phyloP scores from a whole-genome alignment of 92 coral and sea anemone genomes.

The Porites rus region DNA sequence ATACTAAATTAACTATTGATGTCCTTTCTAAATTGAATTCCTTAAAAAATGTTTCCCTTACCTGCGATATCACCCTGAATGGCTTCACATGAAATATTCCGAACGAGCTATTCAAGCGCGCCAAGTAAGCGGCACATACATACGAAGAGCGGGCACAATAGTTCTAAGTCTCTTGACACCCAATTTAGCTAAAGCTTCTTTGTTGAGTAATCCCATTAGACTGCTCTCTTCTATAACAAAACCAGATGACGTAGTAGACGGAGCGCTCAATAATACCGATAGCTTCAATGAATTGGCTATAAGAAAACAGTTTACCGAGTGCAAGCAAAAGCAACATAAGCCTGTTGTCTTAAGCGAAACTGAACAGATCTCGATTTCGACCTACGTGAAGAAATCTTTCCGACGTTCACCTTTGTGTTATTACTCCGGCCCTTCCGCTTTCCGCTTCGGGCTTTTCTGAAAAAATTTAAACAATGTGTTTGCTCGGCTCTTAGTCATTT shows the following conservation, averaged over 20 bases:
- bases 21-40: background rate
- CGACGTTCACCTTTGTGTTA: constrained; percentile 3
- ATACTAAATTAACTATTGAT: background rate
- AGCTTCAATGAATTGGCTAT: background rate
- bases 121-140: background rate
- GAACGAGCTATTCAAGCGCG: background rate
- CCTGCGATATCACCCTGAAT: background rate
- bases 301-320: background rate
- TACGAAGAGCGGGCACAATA: background rate
- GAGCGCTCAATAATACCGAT: background rate
- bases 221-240: constrained; percentile 7
- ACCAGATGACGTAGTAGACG: constrained; percentile 11
- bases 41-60: constrained; percentile 8
- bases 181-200: constrained; percentile 28
- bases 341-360: background rate
- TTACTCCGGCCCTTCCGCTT: background rate
- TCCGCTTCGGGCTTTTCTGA: constrained; percentile 29
- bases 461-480: constrained; percentile 36
- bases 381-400: constrained; percentile 32
- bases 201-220: constrained; percentile 36
- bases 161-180: constrained; percentile 16
- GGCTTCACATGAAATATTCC: background rate
- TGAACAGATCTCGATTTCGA: background rate
- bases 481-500: constrained; percentile 7
- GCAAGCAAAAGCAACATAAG: background rate